phyloP scores from a whole-genome alignment of 1,140 invertebrate species.

The Drosophila subobscura region DNA sequence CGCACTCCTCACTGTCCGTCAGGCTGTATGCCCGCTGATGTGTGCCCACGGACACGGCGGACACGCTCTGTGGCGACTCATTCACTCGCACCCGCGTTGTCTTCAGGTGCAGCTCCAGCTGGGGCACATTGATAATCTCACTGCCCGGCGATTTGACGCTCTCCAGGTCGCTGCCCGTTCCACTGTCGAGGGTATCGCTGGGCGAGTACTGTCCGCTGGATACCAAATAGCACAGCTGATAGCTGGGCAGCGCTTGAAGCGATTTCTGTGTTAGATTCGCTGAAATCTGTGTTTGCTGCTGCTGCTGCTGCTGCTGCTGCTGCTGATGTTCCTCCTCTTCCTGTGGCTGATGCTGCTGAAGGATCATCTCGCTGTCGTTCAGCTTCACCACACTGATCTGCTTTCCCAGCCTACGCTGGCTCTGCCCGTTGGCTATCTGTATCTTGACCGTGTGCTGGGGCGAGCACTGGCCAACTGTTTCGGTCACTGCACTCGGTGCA shows the following conservation, averaged over 20 bases:
- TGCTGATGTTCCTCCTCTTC: slow-evolving; percentile 49
- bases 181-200: slow-evolving; percentile 91
- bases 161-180: slow-evolving; percentile 92
- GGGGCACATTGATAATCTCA: slow-evolving; percentile 55
- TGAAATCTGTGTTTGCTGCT: slow-evolving; percentile 24
- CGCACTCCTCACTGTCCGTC: slow-evolving; percentile 80
- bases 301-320: slow-evolving; percentile 31
- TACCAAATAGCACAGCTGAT: slow-evolving; percentile 86
- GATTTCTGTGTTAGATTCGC: neutral
- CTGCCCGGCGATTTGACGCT: slow-evolving; percentile 56
- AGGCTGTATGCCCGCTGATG: slow-evolving; percentile 85
- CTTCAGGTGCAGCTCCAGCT: slow-evolving; percentile 83
- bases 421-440: slow-evolving; percentile 65
- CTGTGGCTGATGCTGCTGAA: slow-evolving; percentile 30
- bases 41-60: slow-evolving; percentile 75
- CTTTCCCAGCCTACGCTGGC: slow-evolving; percentile 54
- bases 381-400: slow-evolving; percentile 71
- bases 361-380: slow-evolving; percentile 55
- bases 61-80: slow-evolving; percentile 84
- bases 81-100: slow-evolving; percentile 83
- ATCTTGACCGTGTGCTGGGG: slow-evolving; percentile 75
- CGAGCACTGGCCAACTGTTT: slow-evolving; percentile 47
- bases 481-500: slow-evolving; percentile 57
- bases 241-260: slow-evolving; percentile 48
- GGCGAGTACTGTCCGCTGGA: slow-evolving; percentile 91